Evolutionary conservation across 2,797 vertebrate species (phyloP), one percentile per base, ranked within the genome.

Genomic region (Phataginus tricuspis): DNA sequence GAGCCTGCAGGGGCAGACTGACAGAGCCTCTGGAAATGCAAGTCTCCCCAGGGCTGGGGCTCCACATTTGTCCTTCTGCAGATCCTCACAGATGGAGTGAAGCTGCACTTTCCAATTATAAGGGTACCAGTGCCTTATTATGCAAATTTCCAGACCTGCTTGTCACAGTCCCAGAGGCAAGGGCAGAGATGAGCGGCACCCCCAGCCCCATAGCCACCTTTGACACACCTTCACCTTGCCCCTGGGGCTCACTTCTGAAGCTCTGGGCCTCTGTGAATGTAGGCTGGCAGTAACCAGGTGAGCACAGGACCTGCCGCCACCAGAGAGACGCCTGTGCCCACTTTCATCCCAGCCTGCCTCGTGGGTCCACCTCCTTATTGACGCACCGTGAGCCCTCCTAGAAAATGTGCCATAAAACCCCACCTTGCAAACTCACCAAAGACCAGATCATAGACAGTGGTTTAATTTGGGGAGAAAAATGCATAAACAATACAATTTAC

Each of bases 401-500:
- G 21, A 27, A 23, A 3, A 7, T 0, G 2, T 12, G 37, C 27
- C 5, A 6, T 25, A n/a, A 59, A 10, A 4, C 11, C 16, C 21
- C 27, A 1, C 57, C 34, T 29, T 2, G 13, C 16, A 11, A 74
- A 61, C 15, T 45, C n/a, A 1, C 29, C n/a, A 0, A 14, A 31
- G 10, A 27, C 64, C 51, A 21, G 7, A 31, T 29, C 37, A 7
- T 0, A 34, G 15, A 79, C 27, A 78, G 7, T 2, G 0, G 6
- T 89, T 89, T 91, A 64, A 74, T 75, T 39, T 74, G n/a, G 25
- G 23, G 12, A 69, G 37, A 45, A 71, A 75, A 87, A 5, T 11
- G 5, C 4, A 0, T 1, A 19, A 0, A 1, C 1, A 0, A 29
- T 1, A 34, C 7, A 19, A 1, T 0, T 2, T 4, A 1, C 10